These are phyloP conservation scores for Lagenorhynchus albirostris DNA, from an alignment of 2,113 vertebrate species.

Conservation along the genomic window DNA sequence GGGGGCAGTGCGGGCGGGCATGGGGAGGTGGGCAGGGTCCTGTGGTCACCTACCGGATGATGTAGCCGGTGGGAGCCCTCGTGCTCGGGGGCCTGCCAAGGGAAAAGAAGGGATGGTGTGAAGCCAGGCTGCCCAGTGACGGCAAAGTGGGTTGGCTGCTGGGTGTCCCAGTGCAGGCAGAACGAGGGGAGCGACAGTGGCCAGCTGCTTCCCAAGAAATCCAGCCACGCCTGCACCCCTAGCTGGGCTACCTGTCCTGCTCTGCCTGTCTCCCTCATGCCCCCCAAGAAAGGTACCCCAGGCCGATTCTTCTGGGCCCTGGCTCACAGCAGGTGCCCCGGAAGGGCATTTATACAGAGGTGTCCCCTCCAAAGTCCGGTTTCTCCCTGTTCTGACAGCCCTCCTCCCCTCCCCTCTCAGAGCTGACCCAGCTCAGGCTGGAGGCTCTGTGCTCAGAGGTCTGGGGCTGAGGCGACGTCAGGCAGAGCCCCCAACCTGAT, in stretches of 20 bases:
- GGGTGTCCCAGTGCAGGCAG: neutral
- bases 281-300: neutral
- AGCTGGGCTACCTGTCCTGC: neutral
- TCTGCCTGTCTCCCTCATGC: neutral
- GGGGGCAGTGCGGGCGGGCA: fast-evolving
- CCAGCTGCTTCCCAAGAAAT: neutral
- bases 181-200: neutral
- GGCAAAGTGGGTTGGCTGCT: neutral
- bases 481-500: neutral
- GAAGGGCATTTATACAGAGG: neutral
- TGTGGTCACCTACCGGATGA: conserved; percentile 82
- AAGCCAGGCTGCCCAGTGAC: neutral
- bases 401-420: neutral
- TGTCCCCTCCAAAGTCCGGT: neutral
- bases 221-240: too few species aligned
- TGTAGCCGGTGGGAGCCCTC: conserved; percentile 81
- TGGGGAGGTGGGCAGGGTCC: neutral
- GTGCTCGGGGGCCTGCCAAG: conserved; percentile 68
- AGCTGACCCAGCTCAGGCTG: neutral
- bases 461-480: neutral
- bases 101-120: neutral
- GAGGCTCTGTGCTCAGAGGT: neutral
- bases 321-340: neutral
- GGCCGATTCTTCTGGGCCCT: neutral
- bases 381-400: neutral